These are phyloP conservation scores for Hymenopus coronatus DNA, from an alignment of 2,888 invertebrate species.

Conservation along the genomic window DNA sequence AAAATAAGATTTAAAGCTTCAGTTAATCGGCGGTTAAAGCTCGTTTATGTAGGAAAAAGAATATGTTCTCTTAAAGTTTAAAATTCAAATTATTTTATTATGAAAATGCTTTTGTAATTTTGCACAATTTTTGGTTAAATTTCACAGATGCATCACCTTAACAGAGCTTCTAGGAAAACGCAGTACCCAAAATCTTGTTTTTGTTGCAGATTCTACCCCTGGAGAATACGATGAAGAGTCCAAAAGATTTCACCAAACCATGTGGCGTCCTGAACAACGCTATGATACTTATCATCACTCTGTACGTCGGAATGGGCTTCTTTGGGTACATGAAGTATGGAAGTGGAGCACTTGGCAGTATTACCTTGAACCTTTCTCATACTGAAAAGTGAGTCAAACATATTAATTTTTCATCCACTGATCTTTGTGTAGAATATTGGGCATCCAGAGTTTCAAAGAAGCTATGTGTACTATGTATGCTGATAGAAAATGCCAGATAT, in stretches of 20 bases:
- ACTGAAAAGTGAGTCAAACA: slow-evolving; percentile 58
- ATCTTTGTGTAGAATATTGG: neutral
- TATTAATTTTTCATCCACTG: neutral
- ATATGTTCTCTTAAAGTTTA: too few species aligned
- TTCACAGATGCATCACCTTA: too few species aligned
- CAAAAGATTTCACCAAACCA: slow-evolving; percentile 72
- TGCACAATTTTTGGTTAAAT: too few species aligned
- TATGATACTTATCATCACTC: slow-evolving; percentile 76
- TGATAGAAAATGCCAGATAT: too few species aligned
- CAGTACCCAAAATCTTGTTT: neutral
- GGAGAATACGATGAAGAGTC: slow-evolving; percentile 92
- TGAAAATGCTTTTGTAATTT: too few species aligned
- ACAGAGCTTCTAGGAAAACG: too few species aligned
- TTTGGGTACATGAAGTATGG: slow-evolving; percentile 91
- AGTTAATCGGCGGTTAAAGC: too few species aligned
- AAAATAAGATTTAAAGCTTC: too few species aligned
- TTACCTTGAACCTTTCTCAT: slow-evolving; percentile 79
- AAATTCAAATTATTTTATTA: too few species aligned
- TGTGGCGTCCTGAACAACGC: slow-evolving; percentile 81
- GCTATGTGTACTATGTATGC: neutral
- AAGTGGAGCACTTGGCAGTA: slow-evolving; percentile 65
- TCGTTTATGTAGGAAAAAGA: too few species aligned
- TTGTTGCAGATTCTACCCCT: slow-evolving; percentile 76
- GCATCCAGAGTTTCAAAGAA: neutral
- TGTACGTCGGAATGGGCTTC: slow-evolving; percentile 88